Percentiles rank a stretch among this genome's conserved stretches.
Conservation (phyloP, 2,888 invertebrate species). For the Pogonocherus hispidulus region DNA sequence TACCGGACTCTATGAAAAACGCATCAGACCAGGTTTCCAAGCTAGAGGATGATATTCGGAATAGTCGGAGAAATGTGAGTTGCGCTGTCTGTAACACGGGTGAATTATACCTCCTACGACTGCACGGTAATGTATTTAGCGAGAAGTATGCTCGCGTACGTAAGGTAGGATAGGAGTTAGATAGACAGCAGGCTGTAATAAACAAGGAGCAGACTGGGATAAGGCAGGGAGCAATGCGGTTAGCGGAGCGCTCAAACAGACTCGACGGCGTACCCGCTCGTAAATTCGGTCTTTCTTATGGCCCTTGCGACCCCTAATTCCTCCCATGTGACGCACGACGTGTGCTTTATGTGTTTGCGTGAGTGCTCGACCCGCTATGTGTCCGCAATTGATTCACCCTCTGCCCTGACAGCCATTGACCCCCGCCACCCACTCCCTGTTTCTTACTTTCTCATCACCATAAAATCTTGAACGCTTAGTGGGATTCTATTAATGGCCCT, state of each 20-base stretch:
- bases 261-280: slow-evolving; percentile 63
- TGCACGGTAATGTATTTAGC: slow-evolving; percentile 52
- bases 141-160: slow-evolving; percentile 46
- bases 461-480: slow-evolving; percentile 37
- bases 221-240: slow-evolving; percentile 54
- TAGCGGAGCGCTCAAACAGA: slow-evolving; percentile 63
- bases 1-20: slow-evolving; percentile 25
- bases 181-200: slow-evolving; percentile 55
- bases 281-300: slow-evolving; percentile 68
- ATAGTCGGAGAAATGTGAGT: slow-evolving; percentile 31
- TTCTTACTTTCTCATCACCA: slow-evolving; percentile 38
- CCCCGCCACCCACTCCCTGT: slow-evolving; percentile 21
- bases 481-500: slow-evolving; percentile 24
- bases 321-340: slow-evolving; percentile 68
- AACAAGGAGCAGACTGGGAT: slow-evolving; percentile 53
- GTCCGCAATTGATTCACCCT: slow-evolving; percentile 66
- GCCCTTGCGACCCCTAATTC: slow-evolving; percentile 67
- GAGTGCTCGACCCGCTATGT: slow-evolving; percentile 64
- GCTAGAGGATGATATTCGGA: slow-evolving; percentile 14
- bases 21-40: slow-evolving; percentile 10
- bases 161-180: slow-evolving; percentile 46
- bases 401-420: slow-evolving; percentile 50
- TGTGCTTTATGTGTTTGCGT: slow-evolving; percentile 68
- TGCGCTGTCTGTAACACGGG: slow-evolving; percentile 40
- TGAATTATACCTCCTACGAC: slow-evolving; percentile 50